Percentiles rank a stretch among this genome's conserved stretches.
Conservation (phyloP, 53 echinoderm and acorn worm genomes). For the Mesocentrotus franciscanus region DNA sequence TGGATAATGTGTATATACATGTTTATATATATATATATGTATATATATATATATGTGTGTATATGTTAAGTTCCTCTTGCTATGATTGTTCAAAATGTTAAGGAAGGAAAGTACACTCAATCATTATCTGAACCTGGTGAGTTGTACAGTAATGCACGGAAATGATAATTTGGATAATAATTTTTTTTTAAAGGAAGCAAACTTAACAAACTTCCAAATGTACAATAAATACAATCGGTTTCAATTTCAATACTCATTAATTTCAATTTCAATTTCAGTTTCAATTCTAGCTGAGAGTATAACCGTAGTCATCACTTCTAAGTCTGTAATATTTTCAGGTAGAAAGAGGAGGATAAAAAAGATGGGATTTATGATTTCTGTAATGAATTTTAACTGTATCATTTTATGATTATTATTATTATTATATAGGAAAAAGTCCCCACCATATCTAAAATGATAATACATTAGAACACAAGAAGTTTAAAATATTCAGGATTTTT, state of each 20-base stretch:
- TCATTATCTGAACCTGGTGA: neutral
- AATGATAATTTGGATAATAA: neutral
- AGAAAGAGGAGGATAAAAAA: neutral
- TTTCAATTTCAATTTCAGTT: too few species aligned
- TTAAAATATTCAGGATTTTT: neutral
- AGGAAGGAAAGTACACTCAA: neutral
- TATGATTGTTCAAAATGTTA: neutral
- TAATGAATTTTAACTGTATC: neutral
- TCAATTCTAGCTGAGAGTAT: too few species aligned
- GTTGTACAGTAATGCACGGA: neutral
- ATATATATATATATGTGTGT: neutral
- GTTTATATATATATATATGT: too few species aligned
- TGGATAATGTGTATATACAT: neutral
- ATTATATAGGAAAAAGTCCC: neutral
- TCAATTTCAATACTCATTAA: too few species aligned
- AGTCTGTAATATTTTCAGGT: neutral
- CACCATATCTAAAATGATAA: neutral
- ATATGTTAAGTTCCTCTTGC: neutral
- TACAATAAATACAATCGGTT: too few species aligned
- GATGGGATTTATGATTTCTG: neutral
- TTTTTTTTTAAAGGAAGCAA: too few species aligned
- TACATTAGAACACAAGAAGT: neutral
- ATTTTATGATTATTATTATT: too few species aligned
- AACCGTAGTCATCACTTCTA: neutral
- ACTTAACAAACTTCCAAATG: too few species aligned